Percentiles rank a stretch among this genome's conserved stretches.
Evolutionary conservation across 2,113 vertebrate genomes (phyloP).

Genomic region (Dunckerocampus dactyliophorus): DNA sequence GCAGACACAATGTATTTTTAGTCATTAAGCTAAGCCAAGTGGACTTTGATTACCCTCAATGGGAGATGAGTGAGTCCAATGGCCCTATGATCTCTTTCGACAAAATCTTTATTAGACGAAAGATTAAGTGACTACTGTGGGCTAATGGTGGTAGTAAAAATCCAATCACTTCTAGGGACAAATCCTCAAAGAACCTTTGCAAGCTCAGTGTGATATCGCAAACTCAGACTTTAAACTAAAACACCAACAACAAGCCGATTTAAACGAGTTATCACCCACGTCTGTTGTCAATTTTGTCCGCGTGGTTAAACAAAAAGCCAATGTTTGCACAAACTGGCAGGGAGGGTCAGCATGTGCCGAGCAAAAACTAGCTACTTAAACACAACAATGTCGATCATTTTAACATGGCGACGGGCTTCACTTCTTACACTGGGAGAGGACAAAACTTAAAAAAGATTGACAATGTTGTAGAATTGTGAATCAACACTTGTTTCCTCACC

Average conservation of each 20-base stretch:
- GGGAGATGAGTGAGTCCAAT: slow-evolving; percentile 42
- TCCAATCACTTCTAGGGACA: not conserved
- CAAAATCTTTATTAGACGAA: slow-evolving; percentile 31
- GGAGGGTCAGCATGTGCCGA: not conserved
- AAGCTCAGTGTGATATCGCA: not conserved
- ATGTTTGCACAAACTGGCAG: not conserved
- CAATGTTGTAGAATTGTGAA: not conserved
- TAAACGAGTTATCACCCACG: not conserved
- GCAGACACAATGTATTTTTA: slow-evolving; percentile 36
- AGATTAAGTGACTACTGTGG: slow-evolving; percentile 10
- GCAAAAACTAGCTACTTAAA: not conserved
- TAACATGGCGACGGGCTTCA: not conserved
- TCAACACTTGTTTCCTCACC: not conserved
- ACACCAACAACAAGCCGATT: not conserved
- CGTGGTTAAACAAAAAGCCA: not conserved
- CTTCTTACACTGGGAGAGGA: not conserved
- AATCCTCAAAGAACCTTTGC: slow-evolving; percentile 1
- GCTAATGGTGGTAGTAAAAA: slow-evolving; percentile 13
- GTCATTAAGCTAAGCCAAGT: slow-evolving; percentile 25
- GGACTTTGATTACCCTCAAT: slow-evolving; percentile 50
- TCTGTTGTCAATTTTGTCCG: not conserved
- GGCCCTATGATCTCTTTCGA: slow-evolving; percentile 34
- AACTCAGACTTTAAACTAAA: not conserved
- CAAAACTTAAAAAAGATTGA: not conserved
- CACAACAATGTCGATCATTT: not conserved